Base-by-base conservation (phyloP, 1,140 invertebrate species). In the Drosophila elegans region DNA sequence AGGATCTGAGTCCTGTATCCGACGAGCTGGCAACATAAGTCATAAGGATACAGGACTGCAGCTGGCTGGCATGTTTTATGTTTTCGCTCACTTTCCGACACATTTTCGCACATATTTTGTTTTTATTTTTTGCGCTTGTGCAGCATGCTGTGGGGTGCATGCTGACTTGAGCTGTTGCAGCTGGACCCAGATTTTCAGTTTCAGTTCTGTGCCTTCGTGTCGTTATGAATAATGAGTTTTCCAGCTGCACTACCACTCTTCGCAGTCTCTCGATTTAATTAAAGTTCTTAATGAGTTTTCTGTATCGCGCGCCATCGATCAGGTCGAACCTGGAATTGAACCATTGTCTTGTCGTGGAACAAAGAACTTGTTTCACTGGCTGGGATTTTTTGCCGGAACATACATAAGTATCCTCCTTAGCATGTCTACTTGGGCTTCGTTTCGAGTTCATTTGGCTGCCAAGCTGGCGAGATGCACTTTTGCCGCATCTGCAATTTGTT, bases 251-350 rank as follows among this genome's bases (percentile, higher is more conserved):
- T 55, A 29, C 53, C 34, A 36, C 61, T 61, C 61, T 48, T 36
- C 45, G 71, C 53, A 53, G 55, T 12, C 41, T 64, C 68, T 80
- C 76, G 63, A 88, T 88, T 88, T 88, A 88, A 89, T 88, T 88
- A 89, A 88, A 88, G 57, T 88, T 89, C 73, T 80, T 88, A 88
- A 88, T 88, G 84, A 88, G 84, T 84, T 88, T 83, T 78, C 68
- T 46, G 78, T 62, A 88, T 55, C 76, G 84, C 76, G 63, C 76
- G 63, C 63, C 73, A 88, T 88, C 84, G 82, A 88, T 89, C 84
- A 78, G 72, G 52, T 42, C 53, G 55, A 69, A 13, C n/a, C 61
- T 48, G 52, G 56, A 79, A 88, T 80, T 73, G 68, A 79, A 78
- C 56, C 73, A 63, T 78, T 89, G 80, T 88, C 56, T 67, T 62